phyloP scores from a whole-genome alignment of 2,113 vertebrate genomes.

The Eulemur macaco region DNA sequence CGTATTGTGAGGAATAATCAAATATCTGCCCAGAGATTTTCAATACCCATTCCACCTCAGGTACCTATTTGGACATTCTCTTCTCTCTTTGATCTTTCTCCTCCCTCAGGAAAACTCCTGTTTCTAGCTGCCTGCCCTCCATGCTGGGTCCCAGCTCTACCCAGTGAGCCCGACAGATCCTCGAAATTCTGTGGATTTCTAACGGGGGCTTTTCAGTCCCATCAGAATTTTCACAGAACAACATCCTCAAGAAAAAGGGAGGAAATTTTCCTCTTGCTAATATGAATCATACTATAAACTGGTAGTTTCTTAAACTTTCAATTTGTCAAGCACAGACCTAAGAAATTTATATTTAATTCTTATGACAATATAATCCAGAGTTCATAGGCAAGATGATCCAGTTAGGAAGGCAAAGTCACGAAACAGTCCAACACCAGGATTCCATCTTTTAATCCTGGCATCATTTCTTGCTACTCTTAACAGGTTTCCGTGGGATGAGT shows the following conservation, averaged over 20 bases:
- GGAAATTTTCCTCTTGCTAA: neutral
- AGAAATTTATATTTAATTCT: neutral
- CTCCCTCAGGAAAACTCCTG: neutral
- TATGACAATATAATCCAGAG: neutral
- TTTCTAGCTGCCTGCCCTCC: neutral
- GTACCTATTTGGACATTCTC: neutral
- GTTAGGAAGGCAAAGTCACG: neutral
- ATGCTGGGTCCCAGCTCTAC: neutral
- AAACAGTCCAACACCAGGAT: neutral
- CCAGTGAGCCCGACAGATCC: neutral
- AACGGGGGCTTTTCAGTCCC: too few relatives aligned
- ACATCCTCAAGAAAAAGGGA: neutral
- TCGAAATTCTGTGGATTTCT: neutral
- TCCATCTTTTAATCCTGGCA: neutral
- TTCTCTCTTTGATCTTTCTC: neutral
- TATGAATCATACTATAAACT: neutral
- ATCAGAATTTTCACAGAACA: neutral
- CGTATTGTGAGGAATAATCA: neutral
- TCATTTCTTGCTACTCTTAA: neutral
- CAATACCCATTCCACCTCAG: neutral
- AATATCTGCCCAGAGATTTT: neutral
- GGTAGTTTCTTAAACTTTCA: neutral
- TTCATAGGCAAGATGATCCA: neutral
- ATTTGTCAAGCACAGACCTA: neutral
- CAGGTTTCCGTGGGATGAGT: neutral